Evolutionary conservation across 2,888 invertebrate species (phyloP).

Genomic region (Bugula neritina): DNA sequence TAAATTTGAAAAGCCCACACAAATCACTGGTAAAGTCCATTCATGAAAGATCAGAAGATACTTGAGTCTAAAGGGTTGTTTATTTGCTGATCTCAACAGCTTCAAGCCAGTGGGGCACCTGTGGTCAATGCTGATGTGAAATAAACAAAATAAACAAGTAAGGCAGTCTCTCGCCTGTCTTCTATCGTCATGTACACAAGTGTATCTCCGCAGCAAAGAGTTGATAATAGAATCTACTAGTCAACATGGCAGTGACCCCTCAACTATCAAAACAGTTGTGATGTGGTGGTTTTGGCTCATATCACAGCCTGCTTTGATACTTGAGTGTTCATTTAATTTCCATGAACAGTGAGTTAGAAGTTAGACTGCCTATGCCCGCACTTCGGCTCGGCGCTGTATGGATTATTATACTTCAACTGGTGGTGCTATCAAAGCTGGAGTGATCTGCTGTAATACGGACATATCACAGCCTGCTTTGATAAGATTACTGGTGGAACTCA

Average conservation of each 20-base stretch:
- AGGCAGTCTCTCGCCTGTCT: too few relatives aligned
- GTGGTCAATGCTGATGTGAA: too few relatives aligned
- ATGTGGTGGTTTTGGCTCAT: constrained; percentile 66
- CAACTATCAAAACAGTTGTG: constrained; percentile 76
- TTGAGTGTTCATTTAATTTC: constrained; percentile 32
- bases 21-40: too few relatives aligned
- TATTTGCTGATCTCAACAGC: not conserved
- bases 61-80: not conserved
- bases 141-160: too few relatives aligned
- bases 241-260: constrained; percentile 5
- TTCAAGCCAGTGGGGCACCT: not conserved
- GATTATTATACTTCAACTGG: constrained; percentile 30
- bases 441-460: constrained; percentile 38
- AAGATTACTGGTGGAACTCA: constrained; percentile 59
- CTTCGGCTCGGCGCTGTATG: not conserved
- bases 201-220: too few relatives aligned
- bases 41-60: not conserved
- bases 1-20: too few relatives aligned
- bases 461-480: constrained; percentile 88
- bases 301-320: constrained; percentile 97
- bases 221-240: too few relatives aligned
- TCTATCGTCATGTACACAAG: too few relatives aligned
- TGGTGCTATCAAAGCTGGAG: constrained; percentile 40
- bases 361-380: not conserved
- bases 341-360: too few relatives aligned